A percentile compares a stretch with the other conserved stretches of the same genome.
These are phyloP conservation scores for Dolichallabes microphthalmus DNA, from an alignment of 2,113 vertebrate genomes.

Conservation along the genomic window DNA sequence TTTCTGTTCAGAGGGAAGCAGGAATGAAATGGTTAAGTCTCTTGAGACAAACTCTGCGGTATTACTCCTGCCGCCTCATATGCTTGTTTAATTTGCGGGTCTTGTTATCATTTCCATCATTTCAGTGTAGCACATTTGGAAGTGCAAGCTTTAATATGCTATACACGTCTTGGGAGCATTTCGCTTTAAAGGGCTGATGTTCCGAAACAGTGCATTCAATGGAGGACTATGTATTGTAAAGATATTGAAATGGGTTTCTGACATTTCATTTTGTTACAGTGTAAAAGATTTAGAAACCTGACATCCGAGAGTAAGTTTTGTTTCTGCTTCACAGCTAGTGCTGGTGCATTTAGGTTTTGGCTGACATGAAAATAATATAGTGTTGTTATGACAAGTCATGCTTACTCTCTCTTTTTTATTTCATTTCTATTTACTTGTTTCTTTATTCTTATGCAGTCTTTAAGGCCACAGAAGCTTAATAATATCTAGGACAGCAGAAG, in stretches of 20 bases:
- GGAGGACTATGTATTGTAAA: slow-evolving; percentile 3
- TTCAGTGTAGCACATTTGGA: slow-evolving; percentile 2
- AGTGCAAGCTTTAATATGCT: background rate
- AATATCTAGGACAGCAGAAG: background rate
- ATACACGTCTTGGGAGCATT: slow-evolving; percentile 7
- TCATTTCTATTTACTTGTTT: background rate
- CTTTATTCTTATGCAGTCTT: background rate
- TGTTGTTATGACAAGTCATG: slow-evolving; percentile 25
- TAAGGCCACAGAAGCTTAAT: background rate
- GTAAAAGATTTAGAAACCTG: slow-evolving; percentile 14
- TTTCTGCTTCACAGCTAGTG: slow-evolving; percentile 27
- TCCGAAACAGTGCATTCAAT: background rate
- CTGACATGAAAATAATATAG: slow-evolving; percentile 22
- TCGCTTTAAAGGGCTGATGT: background rate
- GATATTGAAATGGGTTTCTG: background rate
- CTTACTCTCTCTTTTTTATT: slow-evolving; percentile 3
- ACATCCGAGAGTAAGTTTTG: slow-evolving; percentile 12
- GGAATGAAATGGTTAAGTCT: slow-evolving; percentile 20
- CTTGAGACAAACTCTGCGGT: background rate
- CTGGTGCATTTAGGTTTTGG: slow-evolving; percentile 20
- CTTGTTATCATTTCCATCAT: slow-evolving; percentile 34
- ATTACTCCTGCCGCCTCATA: slow-evolving; percentile 3
- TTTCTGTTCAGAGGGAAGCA: slow-evolving; percentile 26
- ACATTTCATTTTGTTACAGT: slow-evolving; percentile 17
- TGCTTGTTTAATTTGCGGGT: slow-evolving; percentile 11